Base-by-base conservation (phyloP, 2,888 invertebrate species). In the Apodemia zela region DNA sequence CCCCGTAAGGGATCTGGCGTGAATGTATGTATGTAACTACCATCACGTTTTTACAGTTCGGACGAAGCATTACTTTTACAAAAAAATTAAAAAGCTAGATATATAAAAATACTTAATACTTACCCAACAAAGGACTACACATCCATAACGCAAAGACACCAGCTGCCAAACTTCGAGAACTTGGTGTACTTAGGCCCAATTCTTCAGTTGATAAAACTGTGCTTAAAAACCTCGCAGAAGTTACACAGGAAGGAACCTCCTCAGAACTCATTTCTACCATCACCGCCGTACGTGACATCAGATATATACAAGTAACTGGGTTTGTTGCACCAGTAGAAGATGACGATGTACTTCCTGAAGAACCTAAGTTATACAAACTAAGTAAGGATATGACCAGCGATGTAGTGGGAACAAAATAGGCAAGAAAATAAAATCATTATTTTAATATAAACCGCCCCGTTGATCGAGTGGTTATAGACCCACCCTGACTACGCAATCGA, bases 141-240 rank as follows among this genome's bases (percentile, higher is more conserved):
- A 99, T 96, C 99, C 99, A 99, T 69, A 99, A 87, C 0, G 98
- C 95, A 79, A 99, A 98, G 8, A 98, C 94, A 80, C 96, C 96
- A 63, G 95, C 94, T n/a, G 97, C 96, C 65, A 95, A 81, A 71
- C 94, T 93, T 73, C 95, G 94, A 54, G 96, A 94, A 66, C 96
- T 95, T 2, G 94, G 91, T 75, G 94, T 93, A 18, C 94, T 95
- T 69, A 98, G 92, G 15, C 96, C 96, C 73, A 98, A 89, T 80
- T 98, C 97, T 66, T 94, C 94, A 8, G 89, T 83, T 0, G 84
- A 84, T 47, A 91, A 72, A 7, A 89, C 80, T 0, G 89, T 89
- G 59, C 81, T 85, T 0, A 91, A 75, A 67, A 91, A 87, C 68
- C 91, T 75, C 0, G 84, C 75, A 0, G 90, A 76, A 0, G 89